phyloP scores from a whole-genome alignment of 2,888 invertebrate genomes.

The Philereme vetulata region DNA sequence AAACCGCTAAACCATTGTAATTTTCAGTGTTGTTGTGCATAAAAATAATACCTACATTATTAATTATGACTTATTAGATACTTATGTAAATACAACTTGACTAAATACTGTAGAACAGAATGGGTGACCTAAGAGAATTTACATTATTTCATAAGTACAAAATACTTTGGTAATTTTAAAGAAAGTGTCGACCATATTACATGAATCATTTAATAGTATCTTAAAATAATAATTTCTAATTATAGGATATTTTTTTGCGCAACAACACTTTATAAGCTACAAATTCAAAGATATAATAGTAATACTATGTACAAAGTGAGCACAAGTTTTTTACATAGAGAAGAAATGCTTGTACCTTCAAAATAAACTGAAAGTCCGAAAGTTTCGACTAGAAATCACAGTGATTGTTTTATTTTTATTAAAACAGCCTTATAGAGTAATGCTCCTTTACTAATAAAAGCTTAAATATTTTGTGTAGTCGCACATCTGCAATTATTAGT shows the following conservation, averaged over 20 bases:
- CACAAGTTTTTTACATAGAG: slow-evolving; percentile 62
- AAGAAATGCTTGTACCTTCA: slow-evolving; percentile 71
- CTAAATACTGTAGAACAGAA: no score
- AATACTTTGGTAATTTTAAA: no score
- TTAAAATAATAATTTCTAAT: no score
- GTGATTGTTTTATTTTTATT: slow-evolving; percentile 51
- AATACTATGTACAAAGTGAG: slow-evolving; percentile 58
- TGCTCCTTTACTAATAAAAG: not conserved
- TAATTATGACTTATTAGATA: no score
- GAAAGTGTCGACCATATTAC: no score
- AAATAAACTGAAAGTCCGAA: slow-evolving; percentile 56
- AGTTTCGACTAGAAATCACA: slow-evolving; percentile 76
- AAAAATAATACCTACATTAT: slow-evolving; percentile 12
- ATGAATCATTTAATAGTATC: no score
- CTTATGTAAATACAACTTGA: no score
- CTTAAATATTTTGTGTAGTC: not conserved
- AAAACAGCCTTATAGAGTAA: slow-evolving; percentile 22
- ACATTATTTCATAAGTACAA: no score
- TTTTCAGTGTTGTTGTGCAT: slow-evolving; percentile 43
- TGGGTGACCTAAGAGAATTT: no score
- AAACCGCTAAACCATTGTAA: slow-evolving; percentile 57
- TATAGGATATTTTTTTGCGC: slow-evolving; percentile 21
- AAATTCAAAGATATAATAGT: slow-evolving; percentile 13
- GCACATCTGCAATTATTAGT: not conserved
- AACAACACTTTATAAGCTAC: slow-evolving; percentile 15